Evolutionary conservation across 2,888 invertebrate genomes (phyloP), one percentile per base, ranked within the genome.

Genomic region (Apodemia hepburni): DNA sequence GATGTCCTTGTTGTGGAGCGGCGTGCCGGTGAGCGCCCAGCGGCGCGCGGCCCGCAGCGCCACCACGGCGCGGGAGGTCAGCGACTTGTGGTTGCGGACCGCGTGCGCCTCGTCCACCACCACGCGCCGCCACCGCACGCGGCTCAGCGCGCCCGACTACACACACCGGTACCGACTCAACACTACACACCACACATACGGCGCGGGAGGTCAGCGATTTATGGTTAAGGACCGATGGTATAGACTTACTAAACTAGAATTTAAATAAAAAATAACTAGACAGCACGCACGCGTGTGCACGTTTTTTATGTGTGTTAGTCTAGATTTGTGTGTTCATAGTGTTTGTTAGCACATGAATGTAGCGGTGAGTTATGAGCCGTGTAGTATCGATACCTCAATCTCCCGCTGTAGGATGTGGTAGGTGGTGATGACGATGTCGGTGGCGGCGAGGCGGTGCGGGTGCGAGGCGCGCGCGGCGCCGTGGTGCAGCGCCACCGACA

Each of bases 101-200:
- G 94, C 93, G 84, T 99, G 99, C 0, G 97, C 99, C 88, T 99
- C 99, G 85, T 99, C 99, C 27, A 99, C 89, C 66, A 99, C 95
- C 3, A 98, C 93, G 60, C 99, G 93, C 0, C 95, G 93, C 98
- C 98, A 99, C 11, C 92, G 92, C 4, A 99, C 92, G 57, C 93
- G 90, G 78, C 93, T 93, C 27, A 97, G 74, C 0, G 94, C 92
- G 1, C 94, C 94, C 49, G 78, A 79, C 92, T 93, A 1, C 42
- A 5, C 35, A 17, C 49, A 58, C 78, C 79, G 63, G 15, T 65
- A 45, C 33, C 9, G 11, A 8, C 58, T 42, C 11, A 42, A 54
- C n/a, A 35, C 22, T 11, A 27, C 17, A 11, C 58, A 7, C 17
- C 54, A n/a, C 9, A 12, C 18, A 15, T 0, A 59, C 12, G n/a